These are phyloP conservation scores for Typhlichthys subterraneus DNA, from an alignment of 2,797 vertebrate genomes.

Conservation along the genomic window DNA sequence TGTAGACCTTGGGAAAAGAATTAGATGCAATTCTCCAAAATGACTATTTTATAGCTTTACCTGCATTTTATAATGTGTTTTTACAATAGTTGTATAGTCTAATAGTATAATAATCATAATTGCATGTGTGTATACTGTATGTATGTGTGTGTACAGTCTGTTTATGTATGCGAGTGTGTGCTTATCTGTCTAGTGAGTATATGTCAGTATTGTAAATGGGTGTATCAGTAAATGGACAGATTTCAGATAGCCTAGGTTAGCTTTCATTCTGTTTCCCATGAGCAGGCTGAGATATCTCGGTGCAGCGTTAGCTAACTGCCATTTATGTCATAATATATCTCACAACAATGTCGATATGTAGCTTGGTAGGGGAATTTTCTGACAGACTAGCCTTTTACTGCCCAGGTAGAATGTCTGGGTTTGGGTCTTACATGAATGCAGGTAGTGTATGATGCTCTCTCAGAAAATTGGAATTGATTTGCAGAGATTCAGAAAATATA, in stretches of 20 bases:
- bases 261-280: not conserved
- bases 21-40: not conserved
- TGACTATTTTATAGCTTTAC: not conserved
- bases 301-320: not conserved
- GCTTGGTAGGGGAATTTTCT: not conserved
- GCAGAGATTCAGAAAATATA: constrained; percentile 2
- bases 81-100: no score
- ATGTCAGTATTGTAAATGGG: no score
- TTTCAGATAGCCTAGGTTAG: not conserved
- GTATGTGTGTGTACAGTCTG: no score
- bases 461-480: constrained; percentile 18
- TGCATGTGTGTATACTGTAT: no score
- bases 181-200: no score
- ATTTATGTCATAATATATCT: constrained; percentile 7
- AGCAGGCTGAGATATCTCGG: not conserved
- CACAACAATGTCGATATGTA: constrained; percentile 7
- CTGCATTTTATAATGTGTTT: not conserved
- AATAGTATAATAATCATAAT: no score
- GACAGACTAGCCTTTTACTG: not conserved
- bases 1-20: not conserved
- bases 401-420: not conserved
- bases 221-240: not conserved
- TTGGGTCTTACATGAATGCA: constrained; percentile 3
- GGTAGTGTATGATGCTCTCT: not conserved
- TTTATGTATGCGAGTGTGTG: no score